Conservation (phyloP, 2,888 invertebrate genomes). For the Drosophila acutilabella region DNA sequence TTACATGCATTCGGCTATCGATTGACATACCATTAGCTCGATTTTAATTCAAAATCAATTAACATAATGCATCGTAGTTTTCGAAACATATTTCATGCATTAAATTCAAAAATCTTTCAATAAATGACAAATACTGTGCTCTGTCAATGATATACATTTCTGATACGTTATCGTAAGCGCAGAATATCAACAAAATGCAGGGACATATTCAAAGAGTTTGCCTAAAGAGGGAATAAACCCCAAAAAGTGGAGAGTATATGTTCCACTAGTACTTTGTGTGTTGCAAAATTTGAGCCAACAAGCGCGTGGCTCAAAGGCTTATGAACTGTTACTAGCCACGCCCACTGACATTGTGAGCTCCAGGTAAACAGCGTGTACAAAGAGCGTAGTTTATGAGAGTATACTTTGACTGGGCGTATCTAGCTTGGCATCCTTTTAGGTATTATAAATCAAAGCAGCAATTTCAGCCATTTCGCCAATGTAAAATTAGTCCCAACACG, state of each 20-base stretch:
- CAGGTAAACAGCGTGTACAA: constrained; percentile 4
- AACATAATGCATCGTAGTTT: too few relatives aligned
- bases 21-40: background rate
- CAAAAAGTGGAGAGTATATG: constrained; percentile 12
- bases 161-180: constrained; percentile 5
- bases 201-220: constrained; percentile 43
- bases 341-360: constrained; percentile 1
- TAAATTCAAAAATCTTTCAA: too few relatives aligned
- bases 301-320: constrained; percentile 64
- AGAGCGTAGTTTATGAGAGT: constrained; percentile 7
- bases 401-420: constrained; percentile 11
- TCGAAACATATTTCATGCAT: too few relatives aligned
- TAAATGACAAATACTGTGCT: background rate
- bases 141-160: background rate
- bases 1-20: constrained; percentile 4
- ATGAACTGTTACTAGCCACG: constrained; percentile 12
- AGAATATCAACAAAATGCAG: constrained; percentile 38
- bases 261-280: constrained; percentile 3
- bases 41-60: background rate
- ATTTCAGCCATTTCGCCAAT: constrained; percentile 67
- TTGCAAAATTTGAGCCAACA: constrained; percentile 48
- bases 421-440: constrained; percentile 20
- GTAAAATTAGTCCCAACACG: constrained; percentile 81
- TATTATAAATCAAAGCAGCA: constrained; percentile 74
- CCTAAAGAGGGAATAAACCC: constrained; percentile 1